phyloP scores from a whole-genome alignment of 2,888 invertebrate genomes.

The Phragmatobia fuliginosa region DNA sequence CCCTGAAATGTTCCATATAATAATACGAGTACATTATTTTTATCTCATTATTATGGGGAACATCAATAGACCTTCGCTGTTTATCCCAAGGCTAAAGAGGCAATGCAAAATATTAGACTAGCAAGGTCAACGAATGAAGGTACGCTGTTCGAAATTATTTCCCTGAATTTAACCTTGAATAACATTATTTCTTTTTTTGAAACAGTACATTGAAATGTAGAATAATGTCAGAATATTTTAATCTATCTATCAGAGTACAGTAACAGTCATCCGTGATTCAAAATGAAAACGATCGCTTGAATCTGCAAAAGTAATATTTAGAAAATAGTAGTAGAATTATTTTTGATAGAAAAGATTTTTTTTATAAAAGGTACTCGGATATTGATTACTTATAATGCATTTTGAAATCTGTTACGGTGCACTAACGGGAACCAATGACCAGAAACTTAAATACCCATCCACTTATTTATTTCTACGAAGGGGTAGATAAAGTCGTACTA shows the following conservation, averaged over 20 bases:
- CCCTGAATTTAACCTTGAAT: not conserved
- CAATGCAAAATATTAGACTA: constrained; percentile 10
- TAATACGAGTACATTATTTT: no score
- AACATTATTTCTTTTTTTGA: not conserved
- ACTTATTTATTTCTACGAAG: not conserved
- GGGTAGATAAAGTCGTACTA: not conserved
- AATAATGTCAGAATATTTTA: not conserved
- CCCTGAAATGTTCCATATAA: not conserved
- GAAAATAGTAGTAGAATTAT: not conserved
- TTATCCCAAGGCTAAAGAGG: constrained; percentile 23
- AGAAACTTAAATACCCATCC: not conserved
- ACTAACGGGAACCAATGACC: not conserved
- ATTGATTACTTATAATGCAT: not conserved
- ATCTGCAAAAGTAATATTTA: not conserved
- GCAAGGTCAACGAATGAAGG: constrained; percentile 1
- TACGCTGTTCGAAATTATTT: not conserved
- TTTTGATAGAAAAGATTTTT: no score
- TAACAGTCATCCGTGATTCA: not conserved
- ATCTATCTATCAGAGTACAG: not conserved
- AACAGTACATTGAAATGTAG: not conserved
- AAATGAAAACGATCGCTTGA: not conserved
- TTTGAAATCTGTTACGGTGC: not conserved
- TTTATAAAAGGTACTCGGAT: no score
- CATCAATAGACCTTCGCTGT: constrained; percentile 21
- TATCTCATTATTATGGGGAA: not conserved